A percentile compares a stretch with the other conserved stretches of the same genome.
Conservation (phyloP, 2,888 invertebrate species). For the Drosophila percnosoma region DNA sequence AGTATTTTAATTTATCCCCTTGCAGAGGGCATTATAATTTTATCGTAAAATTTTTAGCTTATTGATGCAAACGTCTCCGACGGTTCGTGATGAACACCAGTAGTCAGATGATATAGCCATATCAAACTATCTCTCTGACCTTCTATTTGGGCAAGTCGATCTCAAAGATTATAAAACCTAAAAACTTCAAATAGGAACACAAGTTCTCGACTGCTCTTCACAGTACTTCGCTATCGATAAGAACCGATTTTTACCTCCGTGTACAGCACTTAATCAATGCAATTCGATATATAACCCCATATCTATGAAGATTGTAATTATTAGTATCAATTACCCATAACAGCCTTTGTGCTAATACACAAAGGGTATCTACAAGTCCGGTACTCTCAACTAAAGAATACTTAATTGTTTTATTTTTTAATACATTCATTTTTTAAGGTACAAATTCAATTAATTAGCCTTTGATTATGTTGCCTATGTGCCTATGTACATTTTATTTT, state of each 20-base stretch:
- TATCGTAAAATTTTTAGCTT: not conserved
- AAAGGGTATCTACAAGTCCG: not conserved
- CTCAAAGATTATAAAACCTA: not conserved
- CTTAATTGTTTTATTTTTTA: not conserved
- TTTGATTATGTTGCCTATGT: not conserved
- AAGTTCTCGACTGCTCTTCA: not conserved
- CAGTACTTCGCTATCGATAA: not conserved
- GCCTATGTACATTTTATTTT: not conserved
- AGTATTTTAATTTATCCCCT: not conserved
- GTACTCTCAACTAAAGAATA: not conserved
- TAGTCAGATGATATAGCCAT: not conserved
- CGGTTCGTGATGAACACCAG: too few relatives aligned
- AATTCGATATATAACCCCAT: not conserved
- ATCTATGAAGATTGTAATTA: not conserved
- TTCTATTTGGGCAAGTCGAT: not conserved
- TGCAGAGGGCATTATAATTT: not conserved
- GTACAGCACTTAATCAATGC: not conserved
- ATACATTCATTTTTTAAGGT: constrained; percentile 2
- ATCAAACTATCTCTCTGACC: not conserved
- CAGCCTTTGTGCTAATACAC: not conserved
- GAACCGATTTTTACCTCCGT: not conserved
- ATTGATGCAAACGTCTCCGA: too few relatives aligned
- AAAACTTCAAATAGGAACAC: not conserved
- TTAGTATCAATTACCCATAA: not conserved
- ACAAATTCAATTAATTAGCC: not conserved